Base-by-base conservation (phyloP, 2,113 vertebrate species). In the Nicator chloris region DNA sequence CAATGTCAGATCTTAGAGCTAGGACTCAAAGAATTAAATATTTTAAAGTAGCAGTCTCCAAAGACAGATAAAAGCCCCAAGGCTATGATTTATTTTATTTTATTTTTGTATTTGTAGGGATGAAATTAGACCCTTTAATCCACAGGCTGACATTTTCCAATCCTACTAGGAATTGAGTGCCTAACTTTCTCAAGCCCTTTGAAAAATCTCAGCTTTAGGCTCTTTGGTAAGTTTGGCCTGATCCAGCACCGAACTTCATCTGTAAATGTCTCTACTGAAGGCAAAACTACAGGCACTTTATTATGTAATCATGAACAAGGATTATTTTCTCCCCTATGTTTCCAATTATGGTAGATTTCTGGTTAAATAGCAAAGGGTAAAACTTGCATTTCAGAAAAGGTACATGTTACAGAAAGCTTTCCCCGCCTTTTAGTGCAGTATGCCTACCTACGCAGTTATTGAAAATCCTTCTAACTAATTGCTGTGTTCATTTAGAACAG, bases 91-190 rank as follows among this genome's bases (percentile, higher is more conserved):
- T 90, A 53, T 68, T 95, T 82, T 86, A 82, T 82, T 94, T 88
- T 87, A 72, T 82, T 95, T 88, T 89, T 53, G 30, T 70, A 94
- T 87, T 87, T 94, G 23, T 54, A 69, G 21, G 45, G 45, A 37
- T 47, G 35, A 88, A 73, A 84, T 39, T 45, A 91, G 78, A 79
- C 70, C 56, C 40, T 87, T 85, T 91, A 95, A 95, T 91, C 87
- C 84, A 89, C 23, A 85, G 37, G 21, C 37, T 95, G 94, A 85
- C 35, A 69, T 90, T 94, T 95, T 77, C 61, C 68, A 79, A 44
- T 85, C 39, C 86, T 81, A 37, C 64, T 10, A 89, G 66, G 63
- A 97, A 85, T 47, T 72, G 86, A 90, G 51, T 26, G n/a, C 40
- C 61, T 76, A 87, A 88, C 57, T 95, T 60, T 57, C 66, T 73